Base-by-base conservation (phyloP, 2,113 vertebrate genomes). In the Pseudopipra pipra region DNA sequence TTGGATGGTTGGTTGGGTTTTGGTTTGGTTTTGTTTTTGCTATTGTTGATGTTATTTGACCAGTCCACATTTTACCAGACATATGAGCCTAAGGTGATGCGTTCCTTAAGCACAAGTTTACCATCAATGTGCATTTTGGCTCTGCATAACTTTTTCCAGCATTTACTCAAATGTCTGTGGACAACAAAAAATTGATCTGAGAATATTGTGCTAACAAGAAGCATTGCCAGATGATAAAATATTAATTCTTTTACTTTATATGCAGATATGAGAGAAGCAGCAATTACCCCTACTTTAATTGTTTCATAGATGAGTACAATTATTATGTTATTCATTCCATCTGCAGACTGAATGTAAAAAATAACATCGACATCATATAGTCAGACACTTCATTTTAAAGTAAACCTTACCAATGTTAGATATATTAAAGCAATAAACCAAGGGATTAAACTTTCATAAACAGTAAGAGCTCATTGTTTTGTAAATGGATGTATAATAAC, bases 381-480 rank as follows among this genome's bases (percentile, higher is more conserved):
- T 97, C 95, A 96, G 94, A 95, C 97, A 96, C 96, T 98, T 98
- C 96, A 97, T 98, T 98, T 97, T 98, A 98, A 98, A 98, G 96
- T 97, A 98, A 97, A 97, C 89, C 97, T 97, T 96, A 98, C 97
- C 95, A 97, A 88, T 97, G 95, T 95, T 96, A 98, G 97, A 98
- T 98, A 97, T 98, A 98, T 98, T 98, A 98, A 98, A 97, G 97
- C 97, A 98, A 98, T 98, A 98, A 98, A 98, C 90, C 93, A 97
- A 97, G 97, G 98, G 96, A 98, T 98, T 98, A 98, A 98, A 98
- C 97, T 98, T 98, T 98, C 97, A 98, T 98, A 98, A 99, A 98
- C 98, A 97, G 96, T 97, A 98, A 97, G 98, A 98, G 98, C 96
- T 97, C 98, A 98, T 98, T 98, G 98, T 98, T 99, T 99, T 99